A percentile compares a stretch with the other conserved stretches of the same genome.
These are phyloP conservation scores for Oreocharis arfaki DNA, from an alignment of 2,113 vertebrate genomes.

Conservation along the genomic window DNA sequence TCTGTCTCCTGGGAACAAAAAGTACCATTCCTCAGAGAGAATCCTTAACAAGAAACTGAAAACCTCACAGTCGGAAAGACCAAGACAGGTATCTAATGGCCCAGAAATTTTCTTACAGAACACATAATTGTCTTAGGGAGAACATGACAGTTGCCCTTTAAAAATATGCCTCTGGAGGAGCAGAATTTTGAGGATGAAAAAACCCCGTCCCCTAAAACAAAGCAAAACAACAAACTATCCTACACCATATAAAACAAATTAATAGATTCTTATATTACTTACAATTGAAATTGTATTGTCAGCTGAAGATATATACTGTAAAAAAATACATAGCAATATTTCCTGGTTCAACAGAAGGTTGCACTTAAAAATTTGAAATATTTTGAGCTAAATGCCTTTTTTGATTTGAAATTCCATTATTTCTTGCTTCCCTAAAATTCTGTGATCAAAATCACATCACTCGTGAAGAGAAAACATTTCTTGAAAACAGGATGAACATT, in stretches of 20 bases:
- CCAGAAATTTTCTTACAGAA: background rate
- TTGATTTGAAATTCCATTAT: background rate
- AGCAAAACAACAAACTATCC: background rate
- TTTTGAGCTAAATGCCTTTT: background rate
- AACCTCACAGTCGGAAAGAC: background rate
- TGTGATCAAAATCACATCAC: background rate
- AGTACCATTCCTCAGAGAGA: background rate
- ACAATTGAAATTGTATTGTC: background rate
- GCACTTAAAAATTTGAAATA: background rate
- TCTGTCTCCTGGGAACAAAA: background rate
- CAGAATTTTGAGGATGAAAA: background rate
- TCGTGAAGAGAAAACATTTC: background rate
- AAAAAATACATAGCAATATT: background rate
- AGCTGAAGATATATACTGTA: background rate
- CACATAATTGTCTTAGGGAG: background rate
- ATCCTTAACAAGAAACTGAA: background rate
- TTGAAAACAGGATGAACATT: background rate
- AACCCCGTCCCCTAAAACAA: fast-evolving
- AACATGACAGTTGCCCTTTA: background rate
- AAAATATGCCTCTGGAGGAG: background rate
- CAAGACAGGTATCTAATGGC: background rate
- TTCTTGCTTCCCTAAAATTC: background rate
- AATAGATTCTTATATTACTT: background rate
- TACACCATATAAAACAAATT: background rate
- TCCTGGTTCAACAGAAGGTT: background rate